phyloP scores from a whole-genome alignment of 2,113 vertebrate genomes.

The Cettia cetti region DNA sequence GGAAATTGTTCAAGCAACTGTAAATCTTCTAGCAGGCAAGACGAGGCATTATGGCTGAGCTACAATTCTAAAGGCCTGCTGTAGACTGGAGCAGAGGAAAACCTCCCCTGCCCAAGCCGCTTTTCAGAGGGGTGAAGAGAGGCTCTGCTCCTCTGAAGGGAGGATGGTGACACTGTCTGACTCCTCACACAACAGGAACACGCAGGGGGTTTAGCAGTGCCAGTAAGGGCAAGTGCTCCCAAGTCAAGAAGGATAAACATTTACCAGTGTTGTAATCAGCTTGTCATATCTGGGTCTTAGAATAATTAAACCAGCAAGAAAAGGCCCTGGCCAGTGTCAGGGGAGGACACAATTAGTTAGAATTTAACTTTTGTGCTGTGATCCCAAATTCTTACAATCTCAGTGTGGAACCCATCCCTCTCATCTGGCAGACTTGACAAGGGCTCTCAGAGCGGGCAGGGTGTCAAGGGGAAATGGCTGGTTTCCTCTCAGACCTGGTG shows the following conservation, averaged over 20 bases:
- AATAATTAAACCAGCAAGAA: slow-evolving; percentile 54
- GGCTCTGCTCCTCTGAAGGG: neutral
- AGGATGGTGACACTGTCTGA: neutral
- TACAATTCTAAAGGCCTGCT: neutral
- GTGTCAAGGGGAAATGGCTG: slow-evolving; percentile 17
- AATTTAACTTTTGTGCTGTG: slow-evolving; percentile 2
- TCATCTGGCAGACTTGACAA: neutral
- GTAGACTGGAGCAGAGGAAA: neutral
- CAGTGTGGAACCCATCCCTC: neutral
- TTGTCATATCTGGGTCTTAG: neutral
- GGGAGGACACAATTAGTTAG: slow-evolving; percentile 6
- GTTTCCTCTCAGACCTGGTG: slow-evolving; percentile 50
- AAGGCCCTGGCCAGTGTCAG: neutral
- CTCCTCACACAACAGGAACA: neutral
- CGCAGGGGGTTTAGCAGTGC: accelerated
- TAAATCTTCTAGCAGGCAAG: neutral
- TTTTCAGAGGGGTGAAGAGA: neutral
- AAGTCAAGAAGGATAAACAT: neutral
- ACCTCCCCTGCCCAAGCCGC: neutral
- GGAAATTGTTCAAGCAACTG: neutral
- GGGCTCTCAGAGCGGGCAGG: neutral
- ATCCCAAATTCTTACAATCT: neutral
- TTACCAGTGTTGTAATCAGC: neutral
- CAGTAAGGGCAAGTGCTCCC: neutral
- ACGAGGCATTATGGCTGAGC: neutral